Evolutionary conservation across 2,888 invertebrate species (phyloP), one percentile per base, ranked within the genome.

Genomic region (Oligia fasciuncula): DNA sequence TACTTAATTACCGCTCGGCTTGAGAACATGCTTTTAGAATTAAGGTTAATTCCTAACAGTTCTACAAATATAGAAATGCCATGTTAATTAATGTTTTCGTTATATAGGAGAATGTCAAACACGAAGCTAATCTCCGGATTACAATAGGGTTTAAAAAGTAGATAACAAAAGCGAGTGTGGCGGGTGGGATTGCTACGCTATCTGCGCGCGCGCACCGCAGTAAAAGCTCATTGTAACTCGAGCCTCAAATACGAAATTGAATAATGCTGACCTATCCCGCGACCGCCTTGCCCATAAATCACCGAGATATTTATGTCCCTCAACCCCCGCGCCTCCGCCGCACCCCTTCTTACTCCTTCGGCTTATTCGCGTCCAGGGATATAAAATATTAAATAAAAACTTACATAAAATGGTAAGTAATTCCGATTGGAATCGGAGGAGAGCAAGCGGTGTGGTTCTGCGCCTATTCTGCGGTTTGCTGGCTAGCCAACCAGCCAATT

Each of bases 231-330:
- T 96, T 96, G 97, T 96, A 96, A 96, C 95, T 92, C 94, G 96
- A 96, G 95, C 94, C 94, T 96, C 96, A 96, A 97, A 97, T 96
- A 96, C 96, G 96, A 96, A 97, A 96, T 96, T 96, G 96, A 96
- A 97, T 96, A 96, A 97, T 96, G 96, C 96, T 96, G 96, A 97
- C 97, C 97, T 97, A 97, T 97, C 96, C 96, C 95, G 96, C 96
- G 96, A 96, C 97, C 96, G 95, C 95, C 94, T 95, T 93, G 93
- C 90, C 92, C 96, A 95, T 97, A 97, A 97, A 96, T 97, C 96
- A 97, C 96, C 93, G 94, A 96, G 96, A 97, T 97, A 96, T 97
- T 96, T 96, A 96, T 96, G 96, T 96, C 95, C 95, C 94, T 93
- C 93, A 88, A 92, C 91, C 94, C 94, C 94, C 94, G 92, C 94